These are phyloP conservation scores for Mormoops blainvillei DNA, from an alignment of 2,113 vertebrate species.

Conservation along the genomic window DNA sequence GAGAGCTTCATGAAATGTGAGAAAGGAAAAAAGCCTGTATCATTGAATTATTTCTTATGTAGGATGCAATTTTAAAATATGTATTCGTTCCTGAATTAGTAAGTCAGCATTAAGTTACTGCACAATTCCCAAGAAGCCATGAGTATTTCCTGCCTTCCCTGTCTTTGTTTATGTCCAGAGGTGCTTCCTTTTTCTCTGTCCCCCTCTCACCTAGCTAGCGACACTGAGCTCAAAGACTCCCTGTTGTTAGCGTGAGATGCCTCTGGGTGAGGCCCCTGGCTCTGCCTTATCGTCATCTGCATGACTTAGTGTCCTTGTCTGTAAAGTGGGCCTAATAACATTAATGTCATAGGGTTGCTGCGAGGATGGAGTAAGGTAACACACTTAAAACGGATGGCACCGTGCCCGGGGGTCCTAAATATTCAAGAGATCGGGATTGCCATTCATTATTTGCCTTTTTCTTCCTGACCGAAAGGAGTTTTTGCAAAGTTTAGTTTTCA, in stretches of 20 bases:
- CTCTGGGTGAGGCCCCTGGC: neutral
- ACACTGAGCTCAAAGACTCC: neutral
- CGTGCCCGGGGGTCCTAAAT: neutral
- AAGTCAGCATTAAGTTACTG: neutral
- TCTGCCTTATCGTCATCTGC: neutral
- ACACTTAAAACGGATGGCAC: neutral
- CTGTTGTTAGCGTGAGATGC: neutral
- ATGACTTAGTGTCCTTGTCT: neutral
- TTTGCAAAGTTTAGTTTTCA: neutral
- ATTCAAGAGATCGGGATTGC: neutral
- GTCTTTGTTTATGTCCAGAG: neutral
- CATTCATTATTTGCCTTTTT: neutral
- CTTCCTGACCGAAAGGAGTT: neutral
- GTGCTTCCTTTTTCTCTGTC: neutral
- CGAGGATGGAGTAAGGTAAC: neutral
- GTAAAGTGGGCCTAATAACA: neutral
- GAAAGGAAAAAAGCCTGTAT: neutral
- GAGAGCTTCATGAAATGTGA: neutral
- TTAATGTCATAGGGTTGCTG: neutral
- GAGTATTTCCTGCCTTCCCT: neutral
- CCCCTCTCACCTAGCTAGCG: neutral
- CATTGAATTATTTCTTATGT: neutral
- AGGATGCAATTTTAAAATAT: neutral
- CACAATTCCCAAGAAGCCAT: neutral
- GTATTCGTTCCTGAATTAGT: neutral